phyloP scores from a whole-genome alignment of 1,140 invertebrate species.

The Macrotrachela quadricornifera region DNA sequence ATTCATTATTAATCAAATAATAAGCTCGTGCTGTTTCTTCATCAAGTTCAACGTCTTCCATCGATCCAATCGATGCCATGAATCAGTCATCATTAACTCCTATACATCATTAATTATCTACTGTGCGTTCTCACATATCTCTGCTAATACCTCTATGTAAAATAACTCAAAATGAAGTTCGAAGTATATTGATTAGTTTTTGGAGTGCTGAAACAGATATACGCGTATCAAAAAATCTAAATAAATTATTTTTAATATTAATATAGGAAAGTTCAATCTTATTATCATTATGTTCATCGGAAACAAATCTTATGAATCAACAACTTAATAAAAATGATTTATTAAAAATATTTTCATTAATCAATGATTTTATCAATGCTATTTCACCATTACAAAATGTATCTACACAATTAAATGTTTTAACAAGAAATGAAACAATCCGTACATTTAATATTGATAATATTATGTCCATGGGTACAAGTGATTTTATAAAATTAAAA shows the following conservation, averaged over 20 bases:
- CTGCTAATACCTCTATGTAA: constrained; percentile 69
- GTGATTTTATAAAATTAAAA: too few relatives aligned
- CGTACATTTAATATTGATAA: too few relatives aligned
- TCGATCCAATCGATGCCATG: constrained; percentile 46
- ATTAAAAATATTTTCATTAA: constrained; percentile 42
- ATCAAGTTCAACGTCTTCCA: too few relatives aligned
- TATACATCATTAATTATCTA: constrained; percentile 55
- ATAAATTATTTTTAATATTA: constrained; percentile 54
- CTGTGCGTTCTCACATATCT: constrained; percentile 60
- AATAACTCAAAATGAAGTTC: constrained; percentile 57
- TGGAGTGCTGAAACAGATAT: constrained; percentile 59
- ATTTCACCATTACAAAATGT: not conserved
- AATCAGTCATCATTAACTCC: constrained; percentile 51
- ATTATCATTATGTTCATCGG: constrained; percentile 53
- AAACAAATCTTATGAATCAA: constrained; percentile 44
- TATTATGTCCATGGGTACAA: too few relatives aligned
- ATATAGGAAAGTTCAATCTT: constrained; percentile 72
- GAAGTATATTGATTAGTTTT: constrained; percentile 53
- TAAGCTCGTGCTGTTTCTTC: constrained; percentile 44
- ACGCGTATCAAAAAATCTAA: constrained; percentile 46
- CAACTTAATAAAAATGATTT: constrained; percentile 50
- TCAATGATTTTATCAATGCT: constrained; percentile 1
- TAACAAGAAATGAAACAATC: not conserved
- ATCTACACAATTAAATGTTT: not conserved
- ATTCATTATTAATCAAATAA: constrained; percentile 54